phyloP scores from a whole-genome alignment of 1,140 invertebrate species.

The Akabosia matsudoensis region DNA sequence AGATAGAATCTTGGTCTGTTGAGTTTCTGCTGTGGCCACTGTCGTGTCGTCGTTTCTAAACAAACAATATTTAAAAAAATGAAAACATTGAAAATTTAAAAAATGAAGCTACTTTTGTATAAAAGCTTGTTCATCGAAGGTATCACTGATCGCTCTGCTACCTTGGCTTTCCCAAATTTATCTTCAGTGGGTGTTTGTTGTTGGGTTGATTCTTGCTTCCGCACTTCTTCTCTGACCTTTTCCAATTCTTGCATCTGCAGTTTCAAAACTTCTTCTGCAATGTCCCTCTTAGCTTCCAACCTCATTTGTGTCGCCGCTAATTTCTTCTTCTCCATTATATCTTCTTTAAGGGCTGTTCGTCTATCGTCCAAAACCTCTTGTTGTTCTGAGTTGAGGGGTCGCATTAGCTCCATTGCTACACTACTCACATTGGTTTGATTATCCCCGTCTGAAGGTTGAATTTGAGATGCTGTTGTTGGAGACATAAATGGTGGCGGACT shows the following conservation, averaged over 20 bases:
- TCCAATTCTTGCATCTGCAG: not conserved
- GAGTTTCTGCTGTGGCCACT: slow-evolving; percentile 47
- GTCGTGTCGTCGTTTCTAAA: too few species aligned
- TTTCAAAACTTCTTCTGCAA: not conserved
- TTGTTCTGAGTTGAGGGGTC: not conserved
- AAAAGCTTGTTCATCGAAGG: too few species aligned
- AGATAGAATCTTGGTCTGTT: slow-evolving; percentile 30
- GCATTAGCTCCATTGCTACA: not conserved
- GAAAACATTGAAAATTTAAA: too few species aligned
- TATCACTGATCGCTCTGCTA: too few species aligned
- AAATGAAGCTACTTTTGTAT: too few species aligned
- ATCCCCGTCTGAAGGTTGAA: not conserved
- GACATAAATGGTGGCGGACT: not conserved
- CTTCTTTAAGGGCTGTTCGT: not conserved
- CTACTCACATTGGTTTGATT: not conserved
- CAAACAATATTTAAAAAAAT: too few species aligned
- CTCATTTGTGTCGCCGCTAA: not conserved
- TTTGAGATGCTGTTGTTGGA: not conserved
- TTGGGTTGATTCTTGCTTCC: not conserved
- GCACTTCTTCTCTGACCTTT: not conserved
- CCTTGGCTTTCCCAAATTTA: too few species aligned
- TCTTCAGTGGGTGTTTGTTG: too few species aligned
- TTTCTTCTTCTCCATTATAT: slow-evolving; percentile 14
- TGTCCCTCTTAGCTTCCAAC: not conserved
- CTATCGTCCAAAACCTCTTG: not conserved